Percentiles rank a stretch among this genome's conserved stretches.
Conservation (phyloP, 2,113 vertebrate species). For the Lutjanus erythropterus region DNA sequence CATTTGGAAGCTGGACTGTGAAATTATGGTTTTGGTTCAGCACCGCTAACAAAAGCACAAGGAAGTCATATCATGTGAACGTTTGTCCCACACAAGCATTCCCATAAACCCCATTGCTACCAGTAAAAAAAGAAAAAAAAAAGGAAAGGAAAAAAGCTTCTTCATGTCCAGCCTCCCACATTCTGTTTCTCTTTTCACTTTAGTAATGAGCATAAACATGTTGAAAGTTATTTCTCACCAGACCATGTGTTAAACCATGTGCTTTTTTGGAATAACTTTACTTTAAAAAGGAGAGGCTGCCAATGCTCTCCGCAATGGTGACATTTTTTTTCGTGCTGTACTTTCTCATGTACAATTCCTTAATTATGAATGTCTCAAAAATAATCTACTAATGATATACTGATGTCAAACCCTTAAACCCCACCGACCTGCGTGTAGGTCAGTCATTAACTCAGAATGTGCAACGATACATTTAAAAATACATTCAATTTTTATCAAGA, state of each 20-base stretch:
- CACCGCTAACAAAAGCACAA: constrained; percentile 11
- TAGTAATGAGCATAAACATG: neutral
- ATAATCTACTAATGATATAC: neutral
- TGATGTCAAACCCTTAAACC: neutral
- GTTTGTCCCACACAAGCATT: neutral
- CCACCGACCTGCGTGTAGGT: neutral
- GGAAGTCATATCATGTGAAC: neutral
- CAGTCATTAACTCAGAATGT: neutral
- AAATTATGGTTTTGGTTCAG: constrained; percentile 46
- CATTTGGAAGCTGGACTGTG: constrained; percentile 26
- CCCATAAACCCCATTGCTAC: neutral
- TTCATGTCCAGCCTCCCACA: neutral
- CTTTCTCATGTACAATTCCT: neutral
- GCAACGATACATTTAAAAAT: neutral
- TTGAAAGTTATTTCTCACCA: neutral
- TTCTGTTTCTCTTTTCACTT: neutral
- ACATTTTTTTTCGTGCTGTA: too few relatives aligned
- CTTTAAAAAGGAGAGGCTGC: neutral
- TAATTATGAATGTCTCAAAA: neutral
- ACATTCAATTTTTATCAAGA: too few relatives aligned
- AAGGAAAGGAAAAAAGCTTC: neutral
- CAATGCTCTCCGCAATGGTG: neutral
- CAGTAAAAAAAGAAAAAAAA: neutral
- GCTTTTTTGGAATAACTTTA: neutral
- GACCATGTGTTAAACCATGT: neutral